A percentile compares a stretch with the other conserved stretches of the same genome.
These are phyloP conservation scores for Sander vitreus DNA, from an alignment of 2,113 vertebrate species.

Conservation along the genomic window DNA sequence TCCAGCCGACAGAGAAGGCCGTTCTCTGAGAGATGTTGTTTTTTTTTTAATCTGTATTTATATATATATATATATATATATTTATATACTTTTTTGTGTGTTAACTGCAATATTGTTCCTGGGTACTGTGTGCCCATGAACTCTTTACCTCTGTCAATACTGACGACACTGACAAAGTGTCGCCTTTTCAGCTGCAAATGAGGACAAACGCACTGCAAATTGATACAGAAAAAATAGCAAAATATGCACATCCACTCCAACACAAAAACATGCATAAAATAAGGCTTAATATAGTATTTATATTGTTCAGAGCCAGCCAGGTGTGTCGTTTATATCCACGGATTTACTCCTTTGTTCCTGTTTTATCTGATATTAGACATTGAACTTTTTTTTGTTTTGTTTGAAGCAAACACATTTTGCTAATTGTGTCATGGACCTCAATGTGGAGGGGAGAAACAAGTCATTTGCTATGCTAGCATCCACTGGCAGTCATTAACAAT, in stretches of 20 bases:
- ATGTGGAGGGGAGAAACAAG: conserved; percentile 44
- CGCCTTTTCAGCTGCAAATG: conserved; percentile 64
- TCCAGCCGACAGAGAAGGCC: conserved; percentile 38
- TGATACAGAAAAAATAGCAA: conserved; percentile 62
- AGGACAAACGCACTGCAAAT: conserved; percentile 62
- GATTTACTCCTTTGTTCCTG: conserved; percentile 46
- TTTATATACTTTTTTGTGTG: conserved; percentile 47
- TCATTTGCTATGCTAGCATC: conserved; percentile 55
- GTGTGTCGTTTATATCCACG: conserved; percentile 56
- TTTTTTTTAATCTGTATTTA: conserved; percentile 54
- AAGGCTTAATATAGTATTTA: conserved; percentile 78
- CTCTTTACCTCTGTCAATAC: conserved; percentile 48
- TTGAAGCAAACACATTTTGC: conserved; percentile 47
- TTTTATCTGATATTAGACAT: conserved; percentile 53
- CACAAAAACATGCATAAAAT: conserved; percentile 80
- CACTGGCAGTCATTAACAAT: conserved; percentile 62
- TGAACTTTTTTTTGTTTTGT: conserved; percentile 41
- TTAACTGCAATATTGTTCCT: conserved; percentile 62
- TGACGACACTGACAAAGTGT: conserved; percentile 49
- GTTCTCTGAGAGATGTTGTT: conserved; percentile 29
- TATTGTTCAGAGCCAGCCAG: conserved; percentile 68
- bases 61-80: conserved; percentile 43
- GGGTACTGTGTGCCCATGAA: conserved; percentile 54
- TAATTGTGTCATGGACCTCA: conserved; percentile 55
- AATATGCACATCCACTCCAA: conserved; percentile 69